Evolutionary conservation across 2,888 invertebrate species (phyloP).

Genomic region (Andrena bucephala): DNA sequence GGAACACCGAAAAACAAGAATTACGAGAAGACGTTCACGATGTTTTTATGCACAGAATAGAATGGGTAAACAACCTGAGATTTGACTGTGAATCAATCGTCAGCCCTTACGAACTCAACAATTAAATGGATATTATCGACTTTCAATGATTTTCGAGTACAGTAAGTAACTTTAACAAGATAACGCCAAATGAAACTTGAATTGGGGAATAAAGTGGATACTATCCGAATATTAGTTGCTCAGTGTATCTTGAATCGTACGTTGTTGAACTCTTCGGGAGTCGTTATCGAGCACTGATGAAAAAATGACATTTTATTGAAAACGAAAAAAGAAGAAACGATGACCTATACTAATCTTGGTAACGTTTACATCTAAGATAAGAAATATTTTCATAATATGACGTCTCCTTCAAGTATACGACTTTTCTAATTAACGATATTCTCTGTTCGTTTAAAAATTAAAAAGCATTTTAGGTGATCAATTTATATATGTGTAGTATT

Average conservation of each 20-base stretch:
- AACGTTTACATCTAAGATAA: neutral
- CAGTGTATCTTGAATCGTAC: neutral
- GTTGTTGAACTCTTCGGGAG: neutral
- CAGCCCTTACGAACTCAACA: neutral
- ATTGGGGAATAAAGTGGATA: neutral
- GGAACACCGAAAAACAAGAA: too few species aligned
- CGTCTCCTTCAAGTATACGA: neutral
- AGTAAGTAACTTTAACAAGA: neutral
- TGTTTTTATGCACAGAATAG: neutral
- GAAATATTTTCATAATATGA: neutral
- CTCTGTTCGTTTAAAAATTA: too few species aligned
- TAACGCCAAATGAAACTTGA: neutral
- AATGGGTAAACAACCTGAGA: neutral
- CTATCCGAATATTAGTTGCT: neutral
- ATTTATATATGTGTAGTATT: too few species aligned
- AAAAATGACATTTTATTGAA: slow-evolving; percentile 1
- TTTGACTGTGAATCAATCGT: neutral
- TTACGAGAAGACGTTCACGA: neutral
- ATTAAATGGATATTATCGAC: neutral
- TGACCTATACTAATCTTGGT: neutral
- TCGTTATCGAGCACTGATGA: neutral
- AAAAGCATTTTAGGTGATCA: too few species aligned
- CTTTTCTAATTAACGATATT: neutral
- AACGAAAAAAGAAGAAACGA: slow-evolving; percentile 15
- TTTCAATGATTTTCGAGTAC: neutral